phyloP scores from a whole-genome alignment of 2,888 invertebrate genomes.

The Lacanobia wlatinum region DNA sequence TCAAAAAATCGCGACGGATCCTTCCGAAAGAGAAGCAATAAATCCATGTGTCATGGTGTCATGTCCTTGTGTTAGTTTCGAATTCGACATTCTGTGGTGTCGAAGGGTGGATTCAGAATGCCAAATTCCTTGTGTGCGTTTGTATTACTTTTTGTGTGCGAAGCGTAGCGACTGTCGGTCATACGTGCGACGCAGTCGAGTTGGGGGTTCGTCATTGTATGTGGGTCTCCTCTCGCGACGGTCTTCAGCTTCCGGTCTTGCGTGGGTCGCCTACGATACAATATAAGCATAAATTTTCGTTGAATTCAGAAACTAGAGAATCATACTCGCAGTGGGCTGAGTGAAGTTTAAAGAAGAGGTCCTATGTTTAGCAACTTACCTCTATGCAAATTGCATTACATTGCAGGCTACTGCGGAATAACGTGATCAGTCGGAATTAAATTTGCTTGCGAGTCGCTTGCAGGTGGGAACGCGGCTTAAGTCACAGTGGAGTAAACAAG shows the following conservation, averaged over 20 bases:
- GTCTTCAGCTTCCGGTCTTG: slow-evolving; percentile 76
- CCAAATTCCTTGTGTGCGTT: slow-evolving; percentile 31
- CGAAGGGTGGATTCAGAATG: slow-evolving; percentile 49
- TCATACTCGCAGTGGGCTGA: not conserved
- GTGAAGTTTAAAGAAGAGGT: not conserved
- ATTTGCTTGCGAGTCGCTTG: no score
- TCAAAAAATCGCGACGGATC: slow-evolving; percentile 46
- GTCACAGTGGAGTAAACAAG: not conserved
- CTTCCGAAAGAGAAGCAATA: slow-evolving; percentile 36
- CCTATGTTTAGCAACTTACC: no score
- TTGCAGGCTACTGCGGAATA: no score
- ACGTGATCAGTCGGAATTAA: no score
- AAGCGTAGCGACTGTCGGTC: slow-evolving; percentile 70
- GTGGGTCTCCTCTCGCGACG: slow-evolving; percentile 75
- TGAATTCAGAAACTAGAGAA: not conserved
- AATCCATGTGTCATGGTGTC: slow-evolving; percentile 44
- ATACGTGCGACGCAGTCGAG: slow-evolving; percentile 79
- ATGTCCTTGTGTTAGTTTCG: slow-evolving; percentile 40
- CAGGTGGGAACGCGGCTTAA: not conserved
- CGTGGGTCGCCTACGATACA: slow-evolving; percentile 74
- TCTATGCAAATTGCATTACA: no score
- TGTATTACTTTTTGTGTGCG: slow-evolving; percentile 72
- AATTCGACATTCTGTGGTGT: slow-evolving; percentile 59
- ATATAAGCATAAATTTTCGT: not conserved
- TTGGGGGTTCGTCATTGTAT: slow-evolving; percentile 82